Evolutionary conservation across 2,113 vertebrate species (phyloP).

Genomic region (Scolopax mira): DNA sequence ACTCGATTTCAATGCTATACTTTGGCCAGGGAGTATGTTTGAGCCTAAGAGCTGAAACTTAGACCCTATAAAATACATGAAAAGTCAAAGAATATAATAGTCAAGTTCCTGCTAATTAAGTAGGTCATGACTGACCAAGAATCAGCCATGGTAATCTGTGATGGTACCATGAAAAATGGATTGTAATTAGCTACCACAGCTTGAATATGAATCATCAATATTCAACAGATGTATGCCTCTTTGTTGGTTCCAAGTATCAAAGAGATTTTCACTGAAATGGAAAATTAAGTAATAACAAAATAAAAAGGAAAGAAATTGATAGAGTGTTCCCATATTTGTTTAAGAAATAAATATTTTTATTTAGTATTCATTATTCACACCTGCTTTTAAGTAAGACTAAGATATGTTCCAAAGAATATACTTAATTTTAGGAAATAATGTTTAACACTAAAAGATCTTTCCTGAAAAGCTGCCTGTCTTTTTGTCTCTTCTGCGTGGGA

Average conservation of each 20-base stretch:
- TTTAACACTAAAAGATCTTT: background rate
- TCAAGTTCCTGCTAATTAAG: background rate
- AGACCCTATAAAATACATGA: background rate
- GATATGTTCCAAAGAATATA: background rate
- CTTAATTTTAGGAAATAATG: background rate
- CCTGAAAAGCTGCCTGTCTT: background rate
- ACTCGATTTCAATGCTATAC: background rate
- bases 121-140: background rate
- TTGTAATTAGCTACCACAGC: constrained; percentile 10
- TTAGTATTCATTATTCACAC: background rate
- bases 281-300: background rate
- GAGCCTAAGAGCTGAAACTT: background rate
- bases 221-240: background rate
- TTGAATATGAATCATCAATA: constrained; percentile 24
- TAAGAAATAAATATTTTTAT: background rate
- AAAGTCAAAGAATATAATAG: background rate
- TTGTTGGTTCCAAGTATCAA: background rate
- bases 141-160: background rate
- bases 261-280: background rate
- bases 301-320: background rate
- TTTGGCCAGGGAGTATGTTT: background rate
- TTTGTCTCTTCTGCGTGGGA: background rate
- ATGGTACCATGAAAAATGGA: constrained; percentile 20
- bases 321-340: background rate
- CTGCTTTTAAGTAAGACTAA: background rate